These are phyloP conservation scores for Ruditapes philippinarum DNA, from an alignment of 1,140 invertebrate genomes.

Conservation along the genomic window DNA sequence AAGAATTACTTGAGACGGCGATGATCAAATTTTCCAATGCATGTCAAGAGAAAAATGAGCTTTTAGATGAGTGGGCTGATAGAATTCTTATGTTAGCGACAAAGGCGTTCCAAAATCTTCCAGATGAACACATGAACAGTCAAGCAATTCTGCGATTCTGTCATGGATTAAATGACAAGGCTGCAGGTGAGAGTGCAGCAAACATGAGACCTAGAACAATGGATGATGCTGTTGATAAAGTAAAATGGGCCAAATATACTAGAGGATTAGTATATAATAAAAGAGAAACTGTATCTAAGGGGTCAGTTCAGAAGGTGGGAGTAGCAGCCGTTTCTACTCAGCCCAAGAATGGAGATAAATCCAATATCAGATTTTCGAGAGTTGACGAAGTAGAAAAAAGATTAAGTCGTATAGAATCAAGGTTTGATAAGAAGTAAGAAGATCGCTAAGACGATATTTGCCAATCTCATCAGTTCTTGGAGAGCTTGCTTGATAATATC, in stretches of 20 bases:
- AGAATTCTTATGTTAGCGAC: not conserved
- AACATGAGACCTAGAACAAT: conserved; percentile 5
- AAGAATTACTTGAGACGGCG: conserved; percentile 57
- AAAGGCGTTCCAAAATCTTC: conserved; percentile 48
- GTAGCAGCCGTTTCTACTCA: no score
- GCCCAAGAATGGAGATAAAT: no score
- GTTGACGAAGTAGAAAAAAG: no score
- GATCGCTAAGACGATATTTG: no score
- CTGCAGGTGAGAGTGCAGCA: conserved; percentile 40
- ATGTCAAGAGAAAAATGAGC: conserved; percentile 48
- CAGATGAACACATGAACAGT: conserved; percentile 38
- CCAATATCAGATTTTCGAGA: no score
- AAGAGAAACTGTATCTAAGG: no score
- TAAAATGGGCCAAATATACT: not conserved
- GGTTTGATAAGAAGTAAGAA: no score
- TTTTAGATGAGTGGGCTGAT: conserved; percentile 61
- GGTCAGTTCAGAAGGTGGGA: no score
- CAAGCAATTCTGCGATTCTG: conserved; percentile 65
- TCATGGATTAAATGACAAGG: conserved; percentile 54
- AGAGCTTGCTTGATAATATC: no score
- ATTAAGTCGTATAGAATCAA: no score
- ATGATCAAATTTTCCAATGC: conserved; percentile 53
- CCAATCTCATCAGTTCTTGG: no score
- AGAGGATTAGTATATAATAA: no score
- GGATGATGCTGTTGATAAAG: conserved; percentile 4